Evolutionary conservation across 2,113 vertebrate species (phyloP), one percentile per base, ranked within the genome.

Genomic region (Oophaga pumilio): DNA sequence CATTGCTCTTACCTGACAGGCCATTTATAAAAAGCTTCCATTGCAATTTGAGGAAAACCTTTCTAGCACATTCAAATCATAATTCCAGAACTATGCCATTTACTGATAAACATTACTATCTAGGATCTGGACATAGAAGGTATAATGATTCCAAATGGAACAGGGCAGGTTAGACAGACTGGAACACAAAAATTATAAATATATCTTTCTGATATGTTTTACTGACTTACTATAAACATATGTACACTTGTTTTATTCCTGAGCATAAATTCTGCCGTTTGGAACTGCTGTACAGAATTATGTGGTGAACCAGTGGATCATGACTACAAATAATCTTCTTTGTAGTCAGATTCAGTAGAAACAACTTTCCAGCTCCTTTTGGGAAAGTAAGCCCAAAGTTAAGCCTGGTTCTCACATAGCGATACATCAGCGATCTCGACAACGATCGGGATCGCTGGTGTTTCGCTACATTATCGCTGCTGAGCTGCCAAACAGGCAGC

Each of bases 11-110:
- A 68, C 60, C 62, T 82, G 80, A 66, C 80, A 82, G 80, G 62
- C 60, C 60, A 82, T 82, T 82, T 82, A 82, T 82, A 66, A 82
- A 50, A 82, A 66, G 53, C 80, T 24, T 82, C 22, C 11, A 64
- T 66, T 50, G 33, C 20, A 52, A 68, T 82, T 68, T 82, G n/a
- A 68, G 52, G 52, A 82, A 13, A 82, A 82, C 59, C 79, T 62
- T 62, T 82, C 79, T 64, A 49, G 17, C 17, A 64, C 79, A 64
- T 80, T 80, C 56, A 64, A 81, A 43, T 62, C 24, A 59, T 59
- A 80, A 59, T 79, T 59, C 53, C 26, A 10, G 15, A 73, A 73
- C 1, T 69, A 12, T 10, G 2, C 33, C 69, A 73, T 49, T 74
- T 49, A 8, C 18, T 11, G 33, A 50, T 50, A 22, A 18, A 73